These are phyloP conservation scores for Drosophila orena DNA, from an alignment of 1,140 invertebrate genomes.

Conservation along the genomic window DNA sequence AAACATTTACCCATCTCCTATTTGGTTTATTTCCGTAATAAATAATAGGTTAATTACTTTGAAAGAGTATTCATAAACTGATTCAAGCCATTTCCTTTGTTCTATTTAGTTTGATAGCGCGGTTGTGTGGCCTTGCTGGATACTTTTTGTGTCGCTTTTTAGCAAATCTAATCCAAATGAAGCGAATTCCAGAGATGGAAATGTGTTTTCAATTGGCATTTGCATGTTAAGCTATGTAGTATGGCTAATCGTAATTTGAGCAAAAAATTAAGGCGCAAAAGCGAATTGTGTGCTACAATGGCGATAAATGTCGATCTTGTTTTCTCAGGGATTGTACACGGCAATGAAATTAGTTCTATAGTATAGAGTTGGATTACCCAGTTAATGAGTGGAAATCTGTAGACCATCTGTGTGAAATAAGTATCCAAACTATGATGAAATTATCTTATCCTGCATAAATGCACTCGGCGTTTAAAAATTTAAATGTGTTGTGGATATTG, in stretches of 20 bases:
- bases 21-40: background rate
- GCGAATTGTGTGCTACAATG: constrained; percentile 19
- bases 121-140: constrained; percentile 34
- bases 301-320: constrained; percentile 28
- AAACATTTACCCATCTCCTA: background rate
- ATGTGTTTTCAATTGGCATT: constrained; percentile 30
- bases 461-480: constrained; percentile 5
- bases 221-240: constrained; percentile 25
- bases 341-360: constrained; percentile 31
- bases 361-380: constrained; percentile 3
- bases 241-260: constrained; percentile 37
- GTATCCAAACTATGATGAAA: constrained; percentile 13
- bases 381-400: background rate
- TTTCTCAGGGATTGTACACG: constrained; percentile 16
- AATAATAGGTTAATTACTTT: background rate
- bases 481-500: constrained; percentile 20
- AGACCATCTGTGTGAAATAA: constrained; percentile 22
- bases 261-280: constrained; percentile 38
- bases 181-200: constrained; percentile 37
- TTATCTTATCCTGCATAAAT: constrained; percentile 1
- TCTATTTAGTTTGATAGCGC: constrained; percentile 32
- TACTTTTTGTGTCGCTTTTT: constrained; percentile 22
- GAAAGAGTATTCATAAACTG: background rate
- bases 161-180: constrained; percentile 50
- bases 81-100: constrained; percentile 6